Conservation (phyloP, 1,140 invertebrate species). For the Bemisia tabaci region DNA sequence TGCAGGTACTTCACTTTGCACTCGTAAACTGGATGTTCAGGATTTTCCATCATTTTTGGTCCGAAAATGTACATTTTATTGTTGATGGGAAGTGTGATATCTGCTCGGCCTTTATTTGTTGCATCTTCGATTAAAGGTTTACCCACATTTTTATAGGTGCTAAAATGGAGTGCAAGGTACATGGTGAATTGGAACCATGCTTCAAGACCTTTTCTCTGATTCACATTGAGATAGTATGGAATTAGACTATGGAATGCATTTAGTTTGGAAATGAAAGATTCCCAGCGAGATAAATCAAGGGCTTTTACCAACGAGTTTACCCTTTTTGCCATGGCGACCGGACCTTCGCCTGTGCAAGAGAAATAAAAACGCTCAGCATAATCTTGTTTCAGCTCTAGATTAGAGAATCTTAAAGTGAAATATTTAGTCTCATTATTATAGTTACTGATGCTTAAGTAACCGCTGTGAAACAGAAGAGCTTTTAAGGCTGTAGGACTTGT, state of each 20-base stretch:
- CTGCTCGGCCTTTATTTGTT: not conserved
- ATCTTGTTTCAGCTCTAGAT: not conserved
- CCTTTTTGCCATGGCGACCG: not conserved
- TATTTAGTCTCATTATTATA: not conserved
- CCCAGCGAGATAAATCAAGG: not conserved
- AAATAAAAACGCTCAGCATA: not conserved
- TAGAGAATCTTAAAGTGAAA: not conserved
- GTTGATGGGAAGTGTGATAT: not conserved
- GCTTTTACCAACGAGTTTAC: not conserved
- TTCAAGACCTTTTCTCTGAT: not conserved
- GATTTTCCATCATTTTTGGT: not conserved
- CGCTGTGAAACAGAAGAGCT: not conserved
- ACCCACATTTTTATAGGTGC: not conserved
- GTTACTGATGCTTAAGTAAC: not conserved
- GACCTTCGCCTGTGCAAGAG: not conserved
- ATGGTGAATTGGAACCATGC: not conserved
- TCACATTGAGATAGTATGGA: not conserved
- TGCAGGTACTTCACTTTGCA: not conserved
- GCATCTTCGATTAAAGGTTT: not conserved
- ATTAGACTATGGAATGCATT: not conserved
- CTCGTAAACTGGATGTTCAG: not conserved
- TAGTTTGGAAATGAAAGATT: not conserved
- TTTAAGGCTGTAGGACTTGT: not conserved
- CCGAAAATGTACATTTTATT: not conserved
- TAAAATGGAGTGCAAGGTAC: not conserved